Base-by-base conservation (phyloP, 2,113 vertebrate genomes). In the Centropus unirufus region DNA sequence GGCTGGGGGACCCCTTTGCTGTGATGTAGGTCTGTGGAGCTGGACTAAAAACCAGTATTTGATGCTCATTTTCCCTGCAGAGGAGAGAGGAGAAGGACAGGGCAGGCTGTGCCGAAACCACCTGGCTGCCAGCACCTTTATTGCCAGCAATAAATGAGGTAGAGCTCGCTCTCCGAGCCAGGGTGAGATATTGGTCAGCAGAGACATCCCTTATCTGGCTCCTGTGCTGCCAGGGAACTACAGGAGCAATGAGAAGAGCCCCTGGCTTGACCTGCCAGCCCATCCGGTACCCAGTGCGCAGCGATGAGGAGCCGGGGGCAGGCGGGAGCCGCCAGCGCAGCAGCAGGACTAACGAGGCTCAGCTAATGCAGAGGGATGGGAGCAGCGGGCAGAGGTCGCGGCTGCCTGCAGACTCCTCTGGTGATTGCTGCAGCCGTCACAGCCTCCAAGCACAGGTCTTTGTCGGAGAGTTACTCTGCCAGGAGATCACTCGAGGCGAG, bases 141-240 rank as follows among this genome's bases (percentile, higher is more conserved):
- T 1, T 15, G 6, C 15, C 4, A 0, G 49, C n/a, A 15, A 14
- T 12, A 26, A 76, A 24, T 0, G 1, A 36, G 81, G 47, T 39
- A 82, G 72, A 70, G 49, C 66, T 36, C 6, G 1, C 20, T 24
- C 17, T 44, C 63, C 14, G 63, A 47, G 63, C 62, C 40, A 5
- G 36, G 49, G 54, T 1, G 24, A 59, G 63, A 8, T 2, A 22
- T 3, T 2, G 0, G 21, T 23, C 77, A 30, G 67, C 83, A 54
- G 19, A 44, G 51, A 70, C 55, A 42, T 9, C 67, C 42, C 18
- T 29, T 32, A 21, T 29, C 16, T 62, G 44, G 15, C 36, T 20
- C 42, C 78, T 26, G 6, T 2, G 0, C 52, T 39, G 58, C 58
- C 6, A 12, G 2, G n/a, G 57, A 85, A 75, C 42, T 21, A 58